These are phyloP conservation scores for Passer domesticus DNA, from an alignment of 2,113 vertebrate species.

Conservation along the genomic window DNA sequence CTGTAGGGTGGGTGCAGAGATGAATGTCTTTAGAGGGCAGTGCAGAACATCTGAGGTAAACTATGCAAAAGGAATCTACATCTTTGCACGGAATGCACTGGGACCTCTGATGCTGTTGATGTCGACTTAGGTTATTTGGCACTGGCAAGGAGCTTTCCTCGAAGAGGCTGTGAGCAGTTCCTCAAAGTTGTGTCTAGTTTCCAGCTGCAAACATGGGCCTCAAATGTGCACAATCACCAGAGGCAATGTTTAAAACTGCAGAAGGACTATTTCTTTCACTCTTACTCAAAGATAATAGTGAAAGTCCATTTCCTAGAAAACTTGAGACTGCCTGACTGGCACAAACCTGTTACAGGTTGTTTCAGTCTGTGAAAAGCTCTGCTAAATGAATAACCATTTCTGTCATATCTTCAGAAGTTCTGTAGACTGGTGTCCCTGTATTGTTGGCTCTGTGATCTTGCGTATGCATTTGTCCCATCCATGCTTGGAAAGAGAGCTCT, in stretches of 20 bases:
- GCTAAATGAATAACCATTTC: background rate
- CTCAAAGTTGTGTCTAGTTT: background rate
- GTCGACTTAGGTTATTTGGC: background rate
- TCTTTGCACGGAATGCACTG: background rate
- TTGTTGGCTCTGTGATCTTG: background rate
- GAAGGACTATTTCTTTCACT: background rate
- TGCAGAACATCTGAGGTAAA: background rate
- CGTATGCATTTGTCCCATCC: background rate
- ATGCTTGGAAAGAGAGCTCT: background rate
- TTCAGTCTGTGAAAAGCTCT: background rate
- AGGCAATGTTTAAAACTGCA: background rate
- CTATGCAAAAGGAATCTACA: background rate
- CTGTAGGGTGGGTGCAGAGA: background rate
- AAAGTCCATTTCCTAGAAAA: background rate
- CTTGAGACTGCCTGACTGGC: background rate
- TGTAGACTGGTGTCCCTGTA: background rate
- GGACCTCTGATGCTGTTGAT: accelerated
- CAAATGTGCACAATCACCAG: background rate
- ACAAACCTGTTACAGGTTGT: background rate
- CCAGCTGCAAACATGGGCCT: background rate
- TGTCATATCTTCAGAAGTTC: background rate
- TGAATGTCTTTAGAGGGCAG: background rate
- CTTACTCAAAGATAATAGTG: background rate
- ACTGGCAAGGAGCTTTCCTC: background rate
- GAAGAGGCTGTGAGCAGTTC: background rate